phyloP scores from a whole-genome alignment of 2,113 vertebrate species.

The Carettochelys insculpta region DNA sequence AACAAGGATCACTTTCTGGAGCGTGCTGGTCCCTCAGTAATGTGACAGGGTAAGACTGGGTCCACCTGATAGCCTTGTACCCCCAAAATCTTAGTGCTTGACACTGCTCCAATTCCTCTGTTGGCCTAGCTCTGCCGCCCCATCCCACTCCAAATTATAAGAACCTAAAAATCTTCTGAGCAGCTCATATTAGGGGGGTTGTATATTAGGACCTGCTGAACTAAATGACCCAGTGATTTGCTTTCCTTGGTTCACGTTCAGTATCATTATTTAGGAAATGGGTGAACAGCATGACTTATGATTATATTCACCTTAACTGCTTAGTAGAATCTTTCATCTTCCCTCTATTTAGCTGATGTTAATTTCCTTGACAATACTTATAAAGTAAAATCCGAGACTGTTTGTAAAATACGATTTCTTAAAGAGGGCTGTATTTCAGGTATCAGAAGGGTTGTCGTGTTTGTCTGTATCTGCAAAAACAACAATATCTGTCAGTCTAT shows the following conservation, averaged over 20 bases:
- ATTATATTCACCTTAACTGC: not conserved
- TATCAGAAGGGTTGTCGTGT: too few species aligned
- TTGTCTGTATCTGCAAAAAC: too few species aligned
- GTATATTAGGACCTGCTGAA: not conserved
- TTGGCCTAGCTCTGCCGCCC: not conserved
- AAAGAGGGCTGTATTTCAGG: not conserved
- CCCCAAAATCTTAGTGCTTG: not conserved
- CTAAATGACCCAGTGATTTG: not conserved
- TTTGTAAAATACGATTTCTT: not conserved
- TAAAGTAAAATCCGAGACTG: not conserved
- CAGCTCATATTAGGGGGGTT: not conserved
- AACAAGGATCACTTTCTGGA: not conserved
- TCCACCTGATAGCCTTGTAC: not conserved
- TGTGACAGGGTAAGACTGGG: not conserved
- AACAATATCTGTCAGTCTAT: too few species aligned
- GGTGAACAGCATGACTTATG: not conserved
- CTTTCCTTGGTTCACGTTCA: not conserved
- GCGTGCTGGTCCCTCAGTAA: not conserved
- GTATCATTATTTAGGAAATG: not conserved
- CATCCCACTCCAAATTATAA: not conserved
- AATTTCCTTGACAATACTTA: not conserved
- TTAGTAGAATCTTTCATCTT: not conserved
- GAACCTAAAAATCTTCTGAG: not conserved
- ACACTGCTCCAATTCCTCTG: not conserved
- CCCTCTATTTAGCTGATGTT: not conserved